Percentiles rank a stretch among this genome's conserved stretches.
Conservation (phyloP, 2,797 vertebrate genomes). For the Platalea minor region DNA sequence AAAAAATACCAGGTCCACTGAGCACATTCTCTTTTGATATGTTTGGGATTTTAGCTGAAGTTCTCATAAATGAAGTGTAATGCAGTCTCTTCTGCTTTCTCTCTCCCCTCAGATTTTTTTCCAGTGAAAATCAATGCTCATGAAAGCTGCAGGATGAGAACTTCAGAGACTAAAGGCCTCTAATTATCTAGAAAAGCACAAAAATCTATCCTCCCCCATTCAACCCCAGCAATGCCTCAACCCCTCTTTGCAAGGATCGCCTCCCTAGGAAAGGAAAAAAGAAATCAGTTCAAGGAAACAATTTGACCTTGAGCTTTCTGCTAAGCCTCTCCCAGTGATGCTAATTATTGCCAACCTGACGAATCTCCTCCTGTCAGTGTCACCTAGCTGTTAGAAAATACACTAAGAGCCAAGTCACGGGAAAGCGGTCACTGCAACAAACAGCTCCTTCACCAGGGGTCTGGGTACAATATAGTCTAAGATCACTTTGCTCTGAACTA, state of each 20-base stretch:
- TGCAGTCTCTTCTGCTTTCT: background rate
- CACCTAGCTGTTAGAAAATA: background rate
- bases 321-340: background rate
- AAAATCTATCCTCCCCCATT: background rate
- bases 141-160: background rate
- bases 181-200: background rate
- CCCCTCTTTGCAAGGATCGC: background rate
- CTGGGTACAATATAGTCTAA: background rate
- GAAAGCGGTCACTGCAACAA: background rate
- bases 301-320: background rate
- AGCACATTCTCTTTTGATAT: background rate
- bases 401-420: background rate
- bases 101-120: background rate
- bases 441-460: background rate
- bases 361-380: background rate
- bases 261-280: background rate
- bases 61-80: background rate
- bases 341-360: constrained; percentile 3
- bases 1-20: background rate
- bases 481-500: background rate
- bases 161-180: background rate
- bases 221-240: background rate
- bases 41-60: background rate
- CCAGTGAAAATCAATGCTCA: background rate
- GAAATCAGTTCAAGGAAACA: background rate